Conservation (phyloP, 2,113 vertebrate genomes). For the Toxotes jaculatrix region DNA sequence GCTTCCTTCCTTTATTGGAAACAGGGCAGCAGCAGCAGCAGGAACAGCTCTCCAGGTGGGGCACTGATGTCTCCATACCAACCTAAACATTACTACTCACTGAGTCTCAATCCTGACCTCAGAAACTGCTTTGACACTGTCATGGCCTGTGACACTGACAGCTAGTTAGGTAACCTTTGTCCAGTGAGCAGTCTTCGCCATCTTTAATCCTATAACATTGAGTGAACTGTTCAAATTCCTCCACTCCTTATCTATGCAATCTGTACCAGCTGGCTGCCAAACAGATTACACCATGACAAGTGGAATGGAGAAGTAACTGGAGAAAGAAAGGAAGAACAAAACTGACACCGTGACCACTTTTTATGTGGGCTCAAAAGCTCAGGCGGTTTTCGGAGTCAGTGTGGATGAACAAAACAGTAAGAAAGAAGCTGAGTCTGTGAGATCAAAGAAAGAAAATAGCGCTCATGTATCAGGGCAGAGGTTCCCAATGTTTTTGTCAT, state of each 20-base stretch:
- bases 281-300: constrained; percentile 5
- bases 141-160: neutral
- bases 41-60: neutral
- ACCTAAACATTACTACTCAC: constrained; percentile 3
- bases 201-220: constrained; percentile 43
- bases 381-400: too few relatives aligned
- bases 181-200: constrained; percentile 23
- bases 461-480: neutral
- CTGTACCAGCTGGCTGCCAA: constrained; percentile 16
- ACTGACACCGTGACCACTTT: too few relatives aligned
- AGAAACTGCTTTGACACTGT: constrained; percentile 15
- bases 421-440: too few relatives aligned
- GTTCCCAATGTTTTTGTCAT: neutral
- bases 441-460: too few relatives aligned
- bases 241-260: neutral
- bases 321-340: neutral
- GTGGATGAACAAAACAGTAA: too few relatives aligned
- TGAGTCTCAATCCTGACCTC: neutral
- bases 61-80: neutral
- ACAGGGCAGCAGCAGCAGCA: neutral
- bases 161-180: neutral
- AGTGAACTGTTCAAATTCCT: constrained; percentile 23
- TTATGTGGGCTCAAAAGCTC: too few relatives aligned
- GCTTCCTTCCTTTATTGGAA: neutral
- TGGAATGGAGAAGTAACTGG: neutral